Percentiles rank a stretch among this genome's conserved stretches.
These are phyloP conservation scores for Yponomeuta cagnagella DNA, from an alignment of 2,888 invertebrate genomes.

Conservation along the genomic window DNA sequence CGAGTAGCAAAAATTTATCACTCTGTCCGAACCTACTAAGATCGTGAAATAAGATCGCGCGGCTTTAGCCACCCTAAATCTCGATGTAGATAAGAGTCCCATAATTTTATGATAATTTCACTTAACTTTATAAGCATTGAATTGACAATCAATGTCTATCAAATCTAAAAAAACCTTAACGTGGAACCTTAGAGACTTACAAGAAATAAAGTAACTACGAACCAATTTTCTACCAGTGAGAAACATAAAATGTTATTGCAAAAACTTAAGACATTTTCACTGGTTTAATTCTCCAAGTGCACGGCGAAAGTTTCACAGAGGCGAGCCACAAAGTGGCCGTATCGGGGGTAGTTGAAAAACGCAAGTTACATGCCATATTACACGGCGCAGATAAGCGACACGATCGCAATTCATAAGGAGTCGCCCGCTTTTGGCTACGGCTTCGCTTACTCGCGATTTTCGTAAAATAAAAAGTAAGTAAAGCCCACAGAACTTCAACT, in stretches of 20 bases:
- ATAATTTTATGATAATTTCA: too few relatives aligned
- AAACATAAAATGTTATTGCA: background rate
- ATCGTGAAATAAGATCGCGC: too few relatives aligned
- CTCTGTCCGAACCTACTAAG: too few relatives aligned
- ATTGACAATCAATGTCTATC: too few relatives aligned
- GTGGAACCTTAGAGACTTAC: too few relatives aligned
- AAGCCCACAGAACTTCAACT: background rate
- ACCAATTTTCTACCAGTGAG: background rate
- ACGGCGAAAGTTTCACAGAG: background rate
- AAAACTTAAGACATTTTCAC: background rate
- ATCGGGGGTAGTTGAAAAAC: conserved; percentile 2
- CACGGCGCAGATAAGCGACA: conserved; percentile 2
- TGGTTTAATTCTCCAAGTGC: background rate
- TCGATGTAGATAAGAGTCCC: too few relatives aligned
- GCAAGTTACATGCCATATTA: conserved; percentile 1
- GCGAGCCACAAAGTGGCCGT: conserved; percentile 1
- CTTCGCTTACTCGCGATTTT: background rate
- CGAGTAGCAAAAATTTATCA: too few relatives aligned
- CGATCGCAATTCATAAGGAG: background rate
- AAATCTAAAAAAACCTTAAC: too few relatives aligned
- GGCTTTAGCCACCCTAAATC: too few relatives aligned
- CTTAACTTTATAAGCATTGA: too few relatives aligned
- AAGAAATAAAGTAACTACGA: too few relatives aligned
- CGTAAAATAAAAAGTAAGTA: background rate
- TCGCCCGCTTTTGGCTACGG: background rate